These are phyloP conservation scores for Rhinoraja longicauda DNA, from an alignment of 2,797 vertebrate genomes.

Conservation along the genomic window DNA sequence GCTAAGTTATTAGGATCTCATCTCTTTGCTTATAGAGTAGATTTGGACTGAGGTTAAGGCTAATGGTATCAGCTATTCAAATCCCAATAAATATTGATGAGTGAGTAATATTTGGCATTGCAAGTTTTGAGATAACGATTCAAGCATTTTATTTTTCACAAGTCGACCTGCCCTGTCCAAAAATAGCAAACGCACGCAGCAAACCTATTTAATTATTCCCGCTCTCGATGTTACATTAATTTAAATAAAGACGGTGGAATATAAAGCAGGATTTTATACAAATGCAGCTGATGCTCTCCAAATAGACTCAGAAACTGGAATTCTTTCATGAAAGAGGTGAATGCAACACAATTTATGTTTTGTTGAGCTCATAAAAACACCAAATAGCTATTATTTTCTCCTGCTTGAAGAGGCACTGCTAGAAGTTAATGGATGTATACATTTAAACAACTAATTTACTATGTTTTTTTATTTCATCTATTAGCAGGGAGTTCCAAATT, in stretches of 20 bases:
- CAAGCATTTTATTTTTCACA: slow-evolving; percentile 1
- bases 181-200: slow-evolving; percentile 12
- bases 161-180: not conserved
- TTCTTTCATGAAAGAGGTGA: not conserved
- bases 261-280: slow-evolving; percentile 15
- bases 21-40: not conserved
- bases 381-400: not conserved
- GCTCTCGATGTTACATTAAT: slow-evolving; percentile 7
- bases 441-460: not conserved
- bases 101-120: not conserved
- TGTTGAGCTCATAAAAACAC: not conserved
- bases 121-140: slow-evolving; percentile 31
- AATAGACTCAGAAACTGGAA: not conserved
- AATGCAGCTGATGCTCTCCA: slow-evolving; percentile 7
- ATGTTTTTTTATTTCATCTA: not conserved
- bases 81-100: not conserved
- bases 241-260: slow-evolving; percentile 21
- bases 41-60: not conserved
- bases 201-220: slow-evolving; percentile 28
- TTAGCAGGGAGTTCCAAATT: not conserved
- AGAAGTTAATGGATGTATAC: not conserved
- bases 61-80: slow-evolving; percentile 22
- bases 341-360: slow-evolving; percentile 15
- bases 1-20: not conserved
- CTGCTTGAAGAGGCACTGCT: slow-evolving; percentile 23